Conservation (phyloP, 2,113 vertebrate species). For the Cygnus buccinator region DNA sequence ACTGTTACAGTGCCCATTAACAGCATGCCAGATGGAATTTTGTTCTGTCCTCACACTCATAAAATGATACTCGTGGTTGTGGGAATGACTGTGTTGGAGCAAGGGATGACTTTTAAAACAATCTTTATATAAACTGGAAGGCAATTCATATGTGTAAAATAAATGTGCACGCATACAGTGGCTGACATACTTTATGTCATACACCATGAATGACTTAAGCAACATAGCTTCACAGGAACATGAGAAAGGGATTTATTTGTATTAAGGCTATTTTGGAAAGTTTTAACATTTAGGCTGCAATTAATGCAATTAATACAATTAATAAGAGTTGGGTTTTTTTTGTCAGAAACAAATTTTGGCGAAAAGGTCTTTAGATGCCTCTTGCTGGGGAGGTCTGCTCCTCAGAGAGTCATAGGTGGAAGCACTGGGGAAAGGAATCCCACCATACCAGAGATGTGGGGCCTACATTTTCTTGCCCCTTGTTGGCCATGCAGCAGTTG, state of each 20-base stretch:
- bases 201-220: background rate
- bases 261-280: background rate
- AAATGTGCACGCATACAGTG: background rate
- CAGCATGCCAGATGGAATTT: constrained; percentile 77
- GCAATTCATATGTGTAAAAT: constrained; percentile 49
- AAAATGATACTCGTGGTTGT: constrained; percentile 57
- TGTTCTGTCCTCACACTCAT: constrained; percentile 72
- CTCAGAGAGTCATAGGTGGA: background rate
- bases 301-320: background rate
- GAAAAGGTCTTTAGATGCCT: background rate
- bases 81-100: constrained; percentile 39
- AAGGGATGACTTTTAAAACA: constrained; percentile 56
- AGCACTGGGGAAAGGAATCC: background rate
- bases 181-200: background rate
- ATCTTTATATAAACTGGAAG: constrained; percentile 27
- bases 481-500: background rate
- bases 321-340: background rate
- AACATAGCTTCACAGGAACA: fast-evolving
- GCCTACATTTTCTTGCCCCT: background rate
- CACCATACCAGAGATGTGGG: background rate
- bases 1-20: constrained; percentile 68
- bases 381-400: background rate
- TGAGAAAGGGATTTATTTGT: background rate
- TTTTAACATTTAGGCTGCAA: background rate
- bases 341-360: background rate